phyloP scores from a whole-genome alignment of 92 coral and sea anemone species.

The Muricea muricata region DNA sequence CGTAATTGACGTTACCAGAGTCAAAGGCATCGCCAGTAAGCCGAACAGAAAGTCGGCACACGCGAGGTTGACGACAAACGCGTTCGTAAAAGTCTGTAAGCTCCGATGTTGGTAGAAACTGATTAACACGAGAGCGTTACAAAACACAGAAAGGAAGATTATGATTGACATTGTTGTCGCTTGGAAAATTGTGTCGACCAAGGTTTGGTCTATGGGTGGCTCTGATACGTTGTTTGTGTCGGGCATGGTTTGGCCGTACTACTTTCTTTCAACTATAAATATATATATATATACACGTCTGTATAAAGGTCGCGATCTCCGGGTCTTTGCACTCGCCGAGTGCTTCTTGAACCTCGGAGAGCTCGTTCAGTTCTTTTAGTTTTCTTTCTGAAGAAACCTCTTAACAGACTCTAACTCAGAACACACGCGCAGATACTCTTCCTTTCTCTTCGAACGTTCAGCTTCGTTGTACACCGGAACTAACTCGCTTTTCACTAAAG shows the following conservation, averaged over 20 bases:
- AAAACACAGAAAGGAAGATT: constrained; percentile 59
- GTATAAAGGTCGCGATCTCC: too few species aligned
- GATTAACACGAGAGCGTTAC: constrained; percentile 69
- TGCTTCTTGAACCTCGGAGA: too few species aligned
- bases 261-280: neutral
- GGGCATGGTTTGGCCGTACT: neutral
- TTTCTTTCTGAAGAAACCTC: too few species aligned
- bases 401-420: too few species aligned
- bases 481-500: too few species aligned
- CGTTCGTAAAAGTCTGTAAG: constrained; percentile 84
- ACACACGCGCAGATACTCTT: too few species aligned
- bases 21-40: constrained; percentile 81
- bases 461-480: too few species aligned
- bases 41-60: constrained; percentile 77
- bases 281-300: too few species aligned
- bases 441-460: too few species aligned
- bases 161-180: constrained; percentile 65
- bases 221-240: neutral
- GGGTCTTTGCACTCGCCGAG: too few species aligned
- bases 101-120: constrained; percentile 70
- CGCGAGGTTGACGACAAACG: constrained; percentile 75
- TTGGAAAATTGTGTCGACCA: constrained; percentile 59
- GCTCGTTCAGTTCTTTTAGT: too few species aligned
- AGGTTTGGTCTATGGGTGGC: neutral
- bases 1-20: constrained; percentile 74